Conservation (phyloP, 2,888 invertebrate genomes). For the Drosophila fulvimacula region DNA sequence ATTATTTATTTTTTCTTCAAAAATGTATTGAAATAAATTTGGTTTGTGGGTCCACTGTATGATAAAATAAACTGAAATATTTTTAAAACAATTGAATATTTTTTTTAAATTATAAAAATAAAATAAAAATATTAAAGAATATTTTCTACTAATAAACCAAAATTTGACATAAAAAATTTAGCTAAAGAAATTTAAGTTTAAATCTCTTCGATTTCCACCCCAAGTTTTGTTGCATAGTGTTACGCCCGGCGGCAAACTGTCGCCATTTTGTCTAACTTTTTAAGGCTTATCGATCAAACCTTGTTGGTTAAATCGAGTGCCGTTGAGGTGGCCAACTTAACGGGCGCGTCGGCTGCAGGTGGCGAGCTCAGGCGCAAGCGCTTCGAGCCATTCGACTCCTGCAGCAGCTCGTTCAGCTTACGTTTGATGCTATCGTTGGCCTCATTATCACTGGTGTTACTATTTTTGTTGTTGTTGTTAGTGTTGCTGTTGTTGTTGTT, state of each 20-base stretch:
- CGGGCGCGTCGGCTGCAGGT: conserved; percentile 29
- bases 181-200: neutral
- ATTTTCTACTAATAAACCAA: neutral
- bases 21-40: neutral
- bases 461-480: conserved; percentile 47
- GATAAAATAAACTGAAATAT: conserved; percentile 20
- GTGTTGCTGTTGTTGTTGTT: conserved; percentile 41
- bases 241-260: conserved; percentile 14
- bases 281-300: conserved; percentile 84
- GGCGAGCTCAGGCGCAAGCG: conserved; percentile 58
- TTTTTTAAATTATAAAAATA: neutral
- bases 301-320: conserved; percentile 87
- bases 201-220: too few relatives aligned
- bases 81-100: neutral
- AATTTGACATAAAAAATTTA: neutral
- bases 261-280: conserved; percentile 17
- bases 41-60: conserved; percentile 29
- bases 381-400: conserved; percentile 58
- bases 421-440: conserved; percentile 55
- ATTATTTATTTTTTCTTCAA: neutral
- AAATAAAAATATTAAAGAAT: neutral
- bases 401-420: conserved; percentile 59
- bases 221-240: conserved; percentile 44
- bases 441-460: conserved; percentile 58
- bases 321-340: conserved; percentile 71